Conservation (phyloP, 2,113 vertebrate species). For the Reinhardtius hippoglossoides region DNA sequence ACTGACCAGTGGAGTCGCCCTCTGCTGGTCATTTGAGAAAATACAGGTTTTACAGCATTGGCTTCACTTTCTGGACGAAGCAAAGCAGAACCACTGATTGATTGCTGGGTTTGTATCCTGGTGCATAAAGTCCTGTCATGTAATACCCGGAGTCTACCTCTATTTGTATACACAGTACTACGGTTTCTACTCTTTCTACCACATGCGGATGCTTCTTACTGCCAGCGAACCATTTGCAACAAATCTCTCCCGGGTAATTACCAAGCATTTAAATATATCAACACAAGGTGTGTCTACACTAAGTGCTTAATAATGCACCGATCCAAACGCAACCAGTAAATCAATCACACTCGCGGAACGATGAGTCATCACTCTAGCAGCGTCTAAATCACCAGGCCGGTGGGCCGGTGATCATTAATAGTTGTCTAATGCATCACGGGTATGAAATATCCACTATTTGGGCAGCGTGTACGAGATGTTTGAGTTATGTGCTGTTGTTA, state of each 20-base stretch:
- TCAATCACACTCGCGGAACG: conserved; percentile 38
- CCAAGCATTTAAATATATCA: conserved; percentile 39
- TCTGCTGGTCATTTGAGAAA: too few relatives aligned
- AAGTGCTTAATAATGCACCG: conserved; percentile 52
- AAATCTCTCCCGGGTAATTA: conserved; percentile 27
- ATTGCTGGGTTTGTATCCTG: too few relatives aligned
- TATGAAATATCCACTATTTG: conserved; percentile 41
- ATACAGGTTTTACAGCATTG: too few relatives aligned
- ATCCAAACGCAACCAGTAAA: conserved; percentile 42
- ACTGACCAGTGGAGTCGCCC: neutral
- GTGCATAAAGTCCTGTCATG: too few relatives aligned
- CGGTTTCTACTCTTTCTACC: neutral
- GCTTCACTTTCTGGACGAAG: too few relatives aligned
- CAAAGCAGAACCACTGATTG: too few relatives aligned
- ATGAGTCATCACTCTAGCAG: conserved; percentile 42
- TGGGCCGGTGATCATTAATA: conserved; percentile 51
- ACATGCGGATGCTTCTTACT: conserved; percentile 4
- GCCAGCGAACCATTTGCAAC: conserved; percentile 3
- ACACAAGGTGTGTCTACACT: conserved; percentile 28
- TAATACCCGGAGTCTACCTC: too few relatives aligned
- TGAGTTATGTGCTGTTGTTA: conserved; percentile 67
- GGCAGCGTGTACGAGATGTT: conserved; percentile 19
- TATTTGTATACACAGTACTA: too few relatives aligned
- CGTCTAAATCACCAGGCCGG: conserved; percentile 34
- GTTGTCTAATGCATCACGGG: conserved; percentile 44